Evolutionary conservation across 2,888 invertebrate genomes (phyloP).

Genomic region (Eristalis intricaria): DNA sequence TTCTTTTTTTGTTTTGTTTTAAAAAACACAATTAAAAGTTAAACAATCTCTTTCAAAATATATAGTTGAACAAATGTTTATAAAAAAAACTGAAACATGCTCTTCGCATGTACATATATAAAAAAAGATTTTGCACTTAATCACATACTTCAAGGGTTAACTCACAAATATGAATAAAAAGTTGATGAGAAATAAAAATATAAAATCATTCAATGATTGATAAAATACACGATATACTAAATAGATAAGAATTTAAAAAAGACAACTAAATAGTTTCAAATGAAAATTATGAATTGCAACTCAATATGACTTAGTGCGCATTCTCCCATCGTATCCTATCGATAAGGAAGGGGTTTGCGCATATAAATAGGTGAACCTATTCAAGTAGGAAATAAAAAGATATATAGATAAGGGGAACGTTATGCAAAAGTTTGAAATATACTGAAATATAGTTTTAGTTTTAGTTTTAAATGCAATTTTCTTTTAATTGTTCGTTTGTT

Average conservation of each 20-base stretch:
- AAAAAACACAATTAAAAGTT: neutral
- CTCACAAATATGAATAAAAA: neutral
- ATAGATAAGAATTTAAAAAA: constrained; percentile 15
- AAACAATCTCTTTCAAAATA: constrained; percentile 6
- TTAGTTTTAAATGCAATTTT: neutral
- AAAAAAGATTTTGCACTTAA: neutral
- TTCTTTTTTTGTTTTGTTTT: constrained; percentile 8
- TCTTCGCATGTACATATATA: neutral
- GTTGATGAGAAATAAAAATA: constrained; percentile 6
- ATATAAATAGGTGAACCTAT: neutral
- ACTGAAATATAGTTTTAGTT: constrained; percentile 37
- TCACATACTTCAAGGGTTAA: neutral
- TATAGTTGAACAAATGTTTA: constrained; percentile 19
- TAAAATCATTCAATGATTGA: constrained; percentile 3
- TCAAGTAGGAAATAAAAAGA: constrained; percentile 3
- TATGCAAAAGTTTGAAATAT: constrained; percentile 58
- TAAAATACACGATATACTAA: constrained; percentile 9
- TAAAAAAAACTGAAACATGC: constrained; percentile 6
- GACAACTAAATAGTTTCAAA: constrained; percentile 15
- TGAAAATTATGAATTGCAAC: constrained; percentile 65
- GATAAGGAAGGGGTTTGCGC: neutral
- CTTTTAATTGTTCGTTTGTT: neutral
- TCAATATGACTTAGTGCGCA: constrained; percentile 51
- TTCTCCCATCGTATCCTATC: too few species aligned
- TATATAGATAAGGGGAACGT: constrained; percentile 51